phyloP scores from a whole-genome alignment of 2,113 vertebrate species.

The Sinocyclocheilus anshuiensis region DNA sequence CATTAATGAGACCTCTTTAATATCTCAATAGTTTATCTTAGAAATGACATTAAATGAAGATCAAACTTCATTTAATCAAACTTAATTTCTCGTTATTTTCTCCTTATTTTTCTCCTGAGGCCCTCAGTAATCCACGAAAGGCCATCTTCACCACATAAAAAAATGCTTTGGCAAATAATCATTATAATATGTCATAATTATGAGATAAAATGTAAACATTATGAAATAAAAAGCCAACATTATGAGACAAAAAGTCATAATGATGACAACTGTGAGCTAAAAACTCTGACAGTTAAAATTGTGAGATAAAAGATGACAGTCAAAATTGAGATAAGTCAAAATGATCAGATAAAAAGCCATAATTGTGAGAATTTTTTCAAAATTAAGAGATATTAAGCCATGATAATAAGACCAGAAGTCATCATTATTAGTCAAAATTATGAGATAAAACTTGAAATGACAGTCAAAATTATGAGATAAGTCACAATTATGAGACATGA shows the following conservation, averaged over 20 bases:
- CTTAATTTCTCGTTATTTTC: not conserved
- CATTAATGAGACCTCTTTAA: not conserved
- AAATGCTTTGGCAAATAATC: not conserved
- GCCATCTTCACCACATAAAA: not conserved
- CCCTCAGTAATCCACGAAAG: not conserved
- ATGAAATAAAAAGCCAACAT: not conserved
- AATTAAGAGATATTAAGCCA: not conserved
- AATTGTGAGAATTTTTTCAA: not conserved
- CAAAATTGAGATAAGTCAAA: not conserved
- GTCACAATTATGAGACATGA: not conserved
- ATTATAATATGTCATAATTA: not conserved
- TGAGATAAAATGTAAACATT: not conserved
- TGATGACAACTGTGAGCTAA: not conserved
- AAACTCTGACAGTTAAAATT: not conserved
- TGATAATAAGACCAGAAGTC: not conserved
- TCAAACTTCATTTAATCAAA: not conserved
- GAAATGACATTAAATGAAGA: not conserved
- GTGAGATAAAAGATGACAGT: not conserved
- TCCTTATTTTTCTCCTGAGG: not conserved
- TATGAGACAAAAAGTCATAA: not conserved
- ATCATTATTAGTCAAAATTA: not conserved
- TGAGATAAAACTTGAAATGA: not conserved
- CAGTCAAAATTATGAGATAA: not conserved
- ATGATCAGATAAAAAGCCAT: not conserved
- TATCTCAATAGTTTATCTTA: not conserved